Conservation (phyloP, 2,888 invertebrate genomes). For the Drosophila eohydei region DNA sequence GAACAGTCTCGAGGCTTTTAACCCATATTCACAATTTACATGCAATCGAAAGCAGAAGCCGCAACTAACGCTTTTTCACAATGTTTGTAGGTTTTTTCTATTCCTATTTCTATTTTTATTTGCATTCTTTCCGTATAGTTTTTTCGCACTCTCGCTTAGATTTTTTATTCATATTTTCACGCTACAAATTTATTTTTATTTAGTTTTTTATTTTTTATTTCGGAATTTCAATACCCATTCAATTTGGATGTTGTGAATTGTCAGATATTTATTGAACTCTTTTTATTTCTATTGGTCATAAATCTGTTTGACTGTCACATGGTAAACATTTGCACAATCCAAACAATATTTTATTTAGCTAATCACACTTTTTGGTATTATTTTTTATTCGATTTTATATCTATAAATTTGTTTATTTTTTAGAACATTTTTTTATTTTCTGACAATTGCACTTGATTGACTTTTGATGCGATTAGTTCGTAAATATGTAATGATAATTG, state of each 20-base stretch:
- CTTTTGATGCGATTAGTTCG: not conserved
- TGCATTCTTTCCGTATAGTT: slow-evolving; percentile 23
- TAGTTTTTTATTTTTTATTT: slow-evolving; percentile 10
- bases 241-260: slow-evolving; percentile 39
- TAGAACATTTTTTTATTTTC: slow-evolving; percentile 39
- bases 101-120: slow-evolving; percentile 12
- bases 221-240: slow-evolving; percentile 43
- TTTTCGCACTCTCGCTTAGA: slow-evolving; percentile 60
- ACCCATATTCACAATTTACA: slow-evolving; percentile 74
- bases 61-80: slow-evolving; percentile 29
- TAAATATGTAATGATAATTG: slow-evolving; percentile 41
- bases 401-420: slow-evolving; percentile 13
- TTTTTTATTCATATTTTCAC: slow-evolving; percentile 45
- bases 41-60: slow-evolving; percentile 59
- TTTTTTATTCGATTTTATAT: not conserved
- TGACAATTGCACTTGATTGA: slow-evolving; percentile 34
- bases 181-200: slow-evolving; percentile 26
- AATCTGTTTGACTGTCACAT: slow-evolving; percentile 41
- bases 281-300: slow-evolving; percentile 11
- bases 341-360: slow-evolving; percentile 27
- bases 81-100: slow-evolving; percentile 19
- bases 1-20: slow-evolving; percentile 60
- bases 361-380: not conserved
- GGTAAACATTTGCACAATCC: slow-evolving; percentile 32
- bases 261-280: slow-evolving; percentile 26